Evolutionary conservation across 2,797 vertebrate genomes (phyloP).

Genomic region (Pitangus sulphuratus): DNA sequence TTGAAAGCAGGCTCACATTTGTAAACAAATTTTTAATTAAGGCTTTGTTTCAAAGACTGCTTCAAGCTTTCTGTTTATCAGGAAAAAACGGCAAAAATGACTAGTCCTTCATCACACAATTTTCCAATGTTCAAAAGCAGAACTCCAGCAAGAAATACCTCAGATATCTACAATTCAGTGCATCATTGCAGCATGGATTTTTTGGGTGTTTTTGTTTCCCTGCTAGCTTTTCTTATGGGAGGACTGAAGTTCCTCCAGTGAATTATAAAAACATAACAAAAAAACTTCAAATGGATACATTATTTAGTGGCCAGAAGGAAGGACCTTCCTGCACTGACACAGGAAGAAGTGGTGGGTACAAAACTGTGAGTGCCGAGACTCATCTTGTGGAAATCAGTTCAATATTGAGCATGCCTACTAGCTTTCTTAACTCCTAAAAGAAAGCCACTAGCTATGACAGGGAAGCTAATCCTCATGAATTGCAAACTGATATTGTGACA

Average conservation of each 20-base stretch:
- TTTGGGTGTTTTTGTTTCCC: not conserved
- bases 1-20: not conserved
- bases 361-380: not conserved
- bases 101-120: not conserved
- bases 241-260: not conserved
- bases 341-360: not conserved
- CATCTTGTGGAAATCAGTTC: not conserved
- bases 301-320: not conserved
- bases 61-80: not conserved
- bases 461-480: not conserved
- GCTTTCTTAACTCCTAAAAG: not conserved
- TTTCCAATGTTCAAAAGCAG: not conserved
- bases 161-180: not conserved
- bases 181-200: accelerated
- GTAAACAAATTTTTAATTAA: not conserved
- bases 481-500: not conserved
- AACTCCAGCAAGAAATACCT: not conserved
- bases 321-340: not conserved
- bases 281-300: not conserved
- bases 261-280: not conserved
- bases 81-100: not conserved
- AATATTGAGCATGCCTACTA: not conserved
- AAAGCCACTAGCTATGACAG: not conserved
- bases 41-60: not conserved
- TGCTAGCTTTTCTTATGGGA: not conserved